These are phyloP conservation scores for Sycophila texana DNA, from an alignment of 2,888 invertebrate species.

Conservation along the genomic window DNA sequence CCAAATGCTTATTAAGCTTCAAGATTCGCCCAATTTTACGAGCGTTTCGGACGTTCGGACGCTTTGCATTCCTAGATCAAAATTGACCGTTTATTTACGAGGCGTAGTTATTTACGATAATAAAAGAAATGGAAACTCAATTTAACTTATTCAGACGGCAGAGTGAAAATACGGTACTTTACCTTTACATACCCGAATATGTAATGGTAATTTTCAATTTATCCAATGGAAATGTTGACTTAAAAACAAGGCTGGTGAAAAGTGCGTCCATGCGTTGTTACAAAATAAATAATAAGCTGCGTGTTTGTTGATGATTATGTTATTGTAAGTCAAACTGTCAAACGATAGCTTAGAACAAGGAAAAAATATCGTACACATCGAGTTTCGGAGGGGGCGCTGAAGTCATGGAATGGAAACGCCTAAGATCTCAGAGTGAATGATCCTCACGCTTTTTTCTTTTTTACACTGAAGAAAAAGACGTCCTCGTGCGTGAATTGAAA, in stretches of 20 bases:
- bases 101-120: conserved; percentile 40
- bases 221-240: conserved; percentile 50
- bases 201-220: conserved; percentile 49
- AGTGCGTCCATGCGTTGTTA: conserved; percentile 54
- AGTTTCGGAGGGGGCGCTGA: conserved; percentile 38
- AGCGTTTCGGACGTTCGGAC: conserved; percentile 27
- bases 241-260: conserved; percentile 57
- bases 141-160: conserved; percentile 25
- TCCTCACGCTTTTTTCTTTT: conserved; percentile 39
- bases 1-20: conserved; percentile 37
- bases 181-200: conserved; percentile 32
- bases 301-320: conserved; percentile 55
- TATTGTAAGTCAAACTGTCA: conserved; percentile 48
- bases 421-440: conserved; percentile 35
- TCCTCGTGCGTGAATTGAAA: conserved; percentile 52
- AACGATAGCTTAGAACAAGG: conserved; percentile 43
- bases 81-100: conserved; percentile 36
- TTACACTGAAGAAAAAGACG: conserved; percentile 27
- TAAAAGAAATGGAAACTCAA: conserved; percentile 21
- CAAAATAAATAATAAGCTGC: conserved; percentile 49
- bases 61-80: conserved; percentile 53
- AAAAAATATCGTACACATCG: conserved; percentile 43
- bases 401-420: conserved; percentile 13
- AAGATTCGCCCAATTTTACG: conserved; percentile 34
- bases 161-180: conserved; percentile 27